Conservation (phyloP, 2,113 vertebrate species). For the Rhinolophus ferrumequinum region DNA sequence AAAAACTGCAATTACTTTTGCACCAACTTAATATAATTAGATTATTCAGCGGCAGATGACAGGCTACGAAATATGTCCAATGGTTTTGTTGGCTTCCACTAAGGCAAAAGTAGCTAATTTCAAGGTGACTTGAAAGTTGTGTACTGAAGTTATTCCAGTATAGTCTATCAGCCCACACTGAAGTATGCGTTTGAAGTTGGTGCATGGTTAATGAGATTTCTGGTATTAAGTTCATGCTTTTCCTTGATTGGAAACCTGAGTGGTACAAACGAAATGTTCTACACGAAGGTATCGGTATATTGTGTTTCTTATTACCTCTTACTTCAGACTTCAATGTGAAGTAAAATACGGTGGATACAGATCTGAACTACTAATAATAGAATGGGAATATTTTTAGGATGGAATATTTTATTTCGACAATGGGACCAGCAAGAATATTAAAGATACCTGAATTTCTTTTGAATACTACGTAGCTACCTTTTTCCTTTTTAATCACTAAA, state of each 20-base stretch:
- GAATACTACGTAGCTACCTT: background rate
- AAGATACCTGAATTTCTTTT: background rate
- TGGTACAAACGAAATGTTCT: background rate
- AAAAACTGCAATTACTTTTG: too few relatives aligned
- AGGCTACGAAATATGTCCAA: background rate
- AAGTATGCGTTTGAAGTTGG: background rate
- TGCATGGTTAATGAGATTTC: background rate
- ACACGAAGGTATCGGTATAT: background rate
- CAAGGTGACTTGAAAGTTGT: background rate
- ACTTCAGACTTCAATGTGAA: background rate
- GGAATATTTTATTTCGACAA: background rate
- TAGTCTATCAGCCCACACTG: background rate
- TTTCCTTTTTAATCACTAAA: background rate
- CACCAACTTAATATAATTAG: background rate
- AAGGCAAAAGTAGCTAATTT: background rate
- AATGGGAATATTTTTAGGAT: background rate
- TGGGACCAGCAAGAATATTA: background rate
- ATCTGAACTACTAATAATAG: background rate
- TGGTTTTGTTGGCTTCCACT: background rate
- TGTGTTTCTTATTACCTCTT: background rate
- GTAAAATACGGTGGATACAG: background rate
- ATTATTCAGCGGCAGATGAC: background rate
- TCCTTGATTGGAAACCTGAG: background rate
- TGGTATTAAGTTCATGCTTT: background rate
- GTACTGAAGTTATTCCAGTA: background rate